Evolutionary conservation across 2,113 vertebrate species (phyloP).

Genomic region (Gopherus evgoodei): DNA sequence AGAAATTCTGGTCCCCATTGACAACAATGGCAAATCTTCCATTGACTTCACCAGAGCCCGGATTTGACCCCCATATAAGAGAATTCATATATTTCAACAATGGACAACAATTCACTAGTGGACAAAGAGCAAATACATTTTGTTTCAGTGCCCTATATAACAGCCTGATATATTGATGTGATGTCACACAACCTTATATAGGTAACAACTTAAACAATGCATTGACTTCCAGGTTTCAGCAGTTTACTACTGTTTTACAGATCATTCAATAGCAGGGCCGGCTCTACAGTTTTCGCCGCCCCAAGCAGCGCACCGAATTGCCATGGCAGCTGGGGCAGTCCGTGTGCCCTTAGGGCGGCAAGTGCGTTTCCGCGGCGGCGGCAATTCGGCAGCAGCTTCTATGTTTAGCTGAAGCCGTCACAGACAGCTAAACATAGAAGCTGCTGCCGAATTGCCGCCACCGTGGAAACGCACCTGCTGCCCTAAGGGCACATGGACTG

Average conservation of each 20-base stretch:
- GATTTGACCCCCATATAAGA: fast-evolving
- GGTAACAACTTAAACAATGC: background rate
- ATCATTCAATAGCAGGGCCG: background rate
- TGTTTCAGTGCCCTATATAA: background rate
- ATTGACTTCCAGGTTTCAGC: background rate
- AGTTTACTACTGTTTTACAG: background rate
- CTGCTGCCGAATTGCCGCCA: too few relatives aligned
- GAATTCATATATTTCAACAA: background rate
- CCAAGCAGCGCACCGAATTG: too few relatives aligned
- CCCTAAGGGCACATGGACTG: too few relatives aligned
- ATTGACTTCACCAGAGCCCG: background rate
- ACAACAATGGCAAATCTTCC: background rate
- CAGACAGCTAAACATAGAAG: too few relatives aligned
- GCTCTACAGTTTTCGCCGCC: too few relatives aligned
- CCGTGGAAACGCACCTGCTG: too few relatives aligned
- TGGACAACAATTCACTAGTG: too few relatives aligned
- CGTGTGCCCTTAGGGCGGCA: too few relatives aligned
- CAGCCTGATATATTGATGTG: background rate
- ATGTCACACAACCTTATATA: background rate
- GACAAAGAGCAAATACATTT: fast-evolving
- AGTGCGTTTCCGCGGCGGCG: too few relatives aligned
- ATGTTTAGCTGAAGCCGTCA: too few relatives aligned
- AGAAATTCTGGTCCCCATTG: background rate
- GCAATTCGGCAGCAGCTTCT: too few relatives aligned
- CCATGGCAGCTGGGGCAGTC: too few relatives aligned